Base-by-base conservation (phyloP, 2,113 vertebrate species). In the Corydoras sp. region DNA sequence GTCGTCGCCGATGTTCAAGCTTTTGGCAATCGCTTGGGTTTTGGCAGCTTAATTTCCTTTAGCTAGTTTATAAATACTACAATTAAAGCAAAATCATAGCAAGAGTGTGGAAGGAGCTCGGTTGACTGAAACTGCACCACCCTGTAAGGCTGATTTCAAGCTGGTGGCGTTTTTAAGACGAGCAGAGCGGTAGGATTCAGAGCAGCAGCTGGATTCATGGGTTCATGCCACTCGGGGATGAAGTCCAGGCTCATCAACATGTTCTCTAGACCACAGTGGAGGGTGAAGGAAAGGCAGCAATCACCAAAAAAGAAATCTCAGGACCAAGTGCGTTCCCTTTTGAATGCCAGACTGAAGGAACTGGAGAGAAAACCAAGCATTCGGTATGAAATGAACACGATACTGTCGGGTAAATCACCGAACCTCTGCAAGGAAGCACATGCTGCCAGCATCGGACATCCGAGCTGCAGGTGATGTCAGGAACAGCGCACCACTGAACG, bases 31-130 rank as follows among this genome's bases (percentile, higher is more conserved):
- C 68, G 30, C 18, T 64, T 69, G 58, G 68, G 74, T 71, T 43
- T 81, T 72, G 77, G 77, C 80, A 76, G 77, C 65, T 68, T 80
- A 80, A 67, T 77, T 70, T 75, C 73, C 76, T 75, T 78, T 80
- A 54, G 69, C 79, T 77, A 77, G 76, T 81, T 80, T 75, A 77
- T 77, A 82, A 83, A 84, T 77, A 80, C 62, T 81, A 82, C 72
- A 76, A 68, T 67, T 24, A 51, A 14, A 77, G 80, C 64, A 58
- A 69, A 73, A 81, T 55, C 63, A 77, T 59, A 72, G 75, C 80
- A 76, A 82, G 48, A 76, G 64, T 71, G 74, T 59, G 43, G n/a
- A 58, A 75, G n/a, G n/a, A 32, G 68, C 60, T 32, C n/a, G 68
- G 66, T 72, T 71, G 61, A 62, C 72, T n/a, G 59, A 29, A 62